These are phyloP conservation scores for Ametastegia equiseti DNA, from an alignment of 2,888 invertebrate genomes.

Conservation along the genomic window DNA sequence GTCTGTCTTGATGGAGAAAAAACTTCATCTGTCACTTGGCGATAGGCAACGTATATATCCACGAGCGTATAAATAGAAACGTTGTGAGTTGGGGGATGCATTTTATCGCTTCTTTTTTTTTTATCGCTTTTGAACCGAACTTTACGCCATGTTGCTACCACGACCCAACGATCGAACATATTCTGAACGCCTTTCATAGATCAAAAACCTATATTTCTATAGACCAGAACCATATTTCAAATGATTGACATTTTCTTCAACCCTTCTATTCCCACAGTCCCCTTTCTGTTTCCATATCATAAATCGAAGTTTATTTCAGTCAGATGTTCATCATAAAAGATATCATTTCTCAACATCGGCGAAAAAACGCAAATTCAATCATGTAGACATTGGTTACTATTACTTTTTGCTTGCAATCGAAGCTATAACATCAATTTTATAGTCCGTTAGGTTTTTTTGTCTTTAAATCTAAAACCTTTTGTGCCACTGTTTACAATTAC, in stretches of 20 bases:
- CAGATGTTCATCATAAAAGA: not conserved
- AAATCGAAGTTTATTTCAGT: not conserved
- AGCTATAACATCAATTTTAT: no score
- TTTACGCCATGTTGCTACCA: not conserved
- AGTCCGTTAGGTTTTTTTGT: no score
- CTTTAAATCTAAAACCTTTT: no score
- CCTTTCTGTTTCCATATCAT: not conserved
- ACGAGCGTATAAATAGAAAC: not conserved
- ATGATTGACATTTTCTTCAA: slow-evolving; percentile 24
- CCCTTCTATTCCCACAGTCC: not conserved
- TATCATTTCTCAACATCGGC: not conserved
- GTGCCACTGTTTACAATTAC: no score
- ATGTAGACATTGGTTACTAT: no score
- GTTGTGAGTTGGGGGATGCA: not conserved
- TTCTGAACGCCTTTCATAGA: slow-evolving; percentile 8
- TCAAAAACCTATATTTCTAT: not conserved
- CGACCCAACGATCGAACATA: not conserved
- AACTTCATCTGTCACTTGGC: slow-evolving; percentile 8
- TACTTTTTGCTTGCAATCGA: no score
- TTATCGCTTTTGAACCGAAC: not conserved
- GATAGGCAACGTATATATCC: not conserved
- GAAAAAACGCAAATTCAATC: no score
- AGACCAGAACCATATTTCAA: not conserved
- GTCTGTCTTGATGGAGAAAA: not conserved
- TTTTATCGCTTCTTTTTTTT: slow-evolving; percentile 9